Evolutionary conservation across 2,797 vertebrate genomes (phyloP).

Genomic region (Falco novaeseelandiae): DNA sequence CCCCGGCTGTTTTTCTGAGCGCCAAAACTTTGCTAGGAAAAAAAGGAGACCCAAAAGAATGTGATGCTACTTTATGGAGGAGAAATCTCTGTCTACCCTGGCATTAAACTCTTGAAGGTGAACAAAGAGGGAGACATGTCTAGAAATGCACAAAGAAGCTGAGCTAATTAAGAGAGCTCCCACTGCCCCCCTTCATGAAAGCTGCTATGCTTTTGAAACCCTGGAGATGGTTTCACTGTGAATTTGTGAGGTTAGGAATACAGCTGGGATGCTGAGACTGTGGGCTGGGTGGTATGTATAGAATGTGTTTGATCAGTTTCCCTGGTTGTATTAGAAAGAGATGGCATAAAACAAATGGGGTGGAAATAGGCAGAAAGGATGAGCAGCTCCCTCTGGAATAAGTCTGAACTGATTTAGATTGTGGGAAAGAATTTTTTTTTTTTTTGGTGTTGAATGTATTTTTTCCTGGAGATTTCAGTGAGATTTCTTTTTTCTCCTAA

Average conservation of each 20-base stretch:
- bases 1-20: background rate
- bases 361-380: constrained; percentile 62
- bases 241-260: constrained; percentile 74
- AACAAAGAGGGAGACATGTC: constrained; percentile 40
- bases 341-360: constrained; percentile 64
- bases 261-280: constrained; percentile 75
- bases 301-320: constrained; percentile 82
- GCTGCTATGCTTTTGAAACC: constrained; percentile 67
- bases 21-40: constrained; percentile 11
- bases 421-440: background rate
- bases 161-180: constrained; percentile 58
- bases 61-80: background rate
- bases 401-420: constrained; percentile 59
- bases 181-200: constrained; percentile 62
- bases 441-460: background rate
- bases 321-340: constrained; percentile 68
- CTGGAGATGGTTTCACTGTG: constrained; percentile 70
- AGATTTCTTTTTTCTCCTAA: background rate
- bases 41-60: constrained; percentile 12
- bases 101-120: constrained; percentile 36
- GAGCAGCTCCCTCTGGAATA: constrained; percentile 40
- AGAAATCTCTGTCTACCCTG: background rate
- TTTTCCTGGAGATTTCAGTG: background rate
- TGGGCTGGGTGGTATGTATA: constrained; percentile 77
- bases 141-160: constrained; percentile 42